Evolutionary conservation across 2,797 vertebrate genomes (phyloP), one percentile per base, ranked within the genome.

Genomic region (Alauda arvensis): DNA sequence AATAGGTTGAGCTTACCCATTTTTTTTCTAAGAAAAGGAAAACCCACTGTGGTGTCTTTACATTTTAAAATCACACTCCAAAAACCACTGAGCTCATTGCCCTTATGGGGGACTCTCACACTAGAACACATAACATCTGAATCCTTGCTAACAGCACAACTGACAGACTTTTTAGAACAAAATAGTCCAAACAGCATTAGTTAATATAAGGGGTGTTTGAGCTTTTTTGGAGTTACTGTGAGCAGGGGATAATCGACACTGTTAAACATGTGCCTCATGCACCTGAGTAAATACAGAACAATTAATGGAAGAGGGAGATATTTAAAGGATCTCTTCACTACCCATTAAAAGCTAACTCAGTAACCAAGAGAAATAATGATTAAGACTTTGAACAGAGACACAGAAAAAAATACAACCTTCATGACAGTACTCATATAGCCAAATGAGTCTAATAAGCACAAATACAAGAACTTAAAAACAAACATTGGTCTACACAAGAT

Each of bases 381-480:
- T 67, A 90, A 80, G 33, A 90, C 52, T 76, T 72, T 84, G 77
- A 85, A 66, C 26, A 62, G 8, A 87, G 37, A 18, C 12, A 10
- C 12, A 72, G 34, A 61, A 79, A 88, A 40, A 34, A 91, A n/a
- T 42, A 43, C 23, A 88, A 78, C 19, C 28, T 79, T 91, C 40
- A n/a, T 0, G 3, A 79, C 25, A 65, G n/a, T 29, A 37, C 62
- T 57, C 57, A 48, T 68, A 91, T 11, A 63, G 49, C 42, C 53
- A 78, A 81, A 66, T 39, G 12, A 85, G 20, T 34, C 71, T 51
- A 91, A 66, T 49, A 89, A 74, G 33, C 66, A 85, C 31, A 60
- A 88, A 88, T n/a, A 79, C 8, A 62, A 72, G 39, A 78, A 76
- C 12, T 83, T 83, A 66, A 88, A 91, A 95, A 91, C 52, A 86